Conservation (phyloP, 2,113 vertebrate genomes). For the Cheirogaleus medius region DNA sequence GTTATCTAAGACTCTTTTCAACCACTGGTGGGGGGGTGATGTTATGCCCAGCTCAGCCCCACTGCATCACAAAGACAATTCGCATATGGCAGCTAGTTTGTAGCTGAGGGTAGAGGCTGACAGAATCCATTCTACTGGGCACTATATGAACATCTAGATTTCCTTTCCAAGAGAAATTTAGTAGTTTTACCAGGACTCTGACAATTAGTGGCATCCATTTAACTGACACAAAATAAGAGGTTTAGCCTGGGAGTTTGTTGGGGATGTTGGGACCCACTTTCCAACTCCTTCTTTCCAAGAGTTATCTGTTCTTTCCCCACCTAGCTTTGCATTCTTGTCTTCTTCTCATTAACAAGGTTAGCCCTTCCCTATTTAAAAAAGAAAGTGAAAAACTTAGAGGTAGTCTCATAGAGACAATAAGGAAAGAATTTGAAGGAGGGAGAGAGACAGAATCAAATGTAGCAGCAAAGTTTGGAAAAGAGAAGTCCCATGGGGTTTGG, state of each 20-base stretch:
- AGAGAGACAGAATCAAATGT: neutral
- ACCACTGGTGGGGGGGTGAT: accelerated
- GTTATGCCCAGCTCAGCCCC: neutral
- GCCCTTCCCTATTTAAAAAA: neutral
- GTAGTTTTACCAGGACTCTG: neutral
- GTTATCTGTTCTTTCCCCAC: neutral
- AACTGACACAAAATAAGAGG: neutral
- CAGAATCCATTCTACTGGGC: neutral
- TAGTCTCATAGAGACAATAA: neutral
- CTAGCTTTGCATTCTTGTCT: neutral
- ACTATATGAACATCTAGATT: neutral
- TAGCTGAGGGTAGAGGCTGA: neutral
- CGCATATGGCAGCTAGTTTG: neutral
- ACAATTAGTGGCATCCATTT: neutral
- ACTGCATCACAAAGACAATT: neutral
- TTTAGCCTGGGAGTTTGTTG: neutral
- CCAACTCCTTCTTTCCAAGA: neutral
- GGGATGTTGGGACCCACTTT: neutral
- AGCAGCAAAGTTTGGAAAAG: neutral
- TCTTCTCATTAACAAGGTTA: neutral
- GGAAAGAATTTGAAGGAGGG: neutral
- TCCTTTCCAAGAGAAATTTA: neutral
- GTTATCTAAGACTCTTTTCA: neutral
- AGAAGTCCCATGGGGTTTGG: neutral
- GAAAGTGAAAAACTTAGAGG: neutral